phyloP scores from a whole-genome alignment of 2,888 invertebrate species.

The Dione juno region DNA sequence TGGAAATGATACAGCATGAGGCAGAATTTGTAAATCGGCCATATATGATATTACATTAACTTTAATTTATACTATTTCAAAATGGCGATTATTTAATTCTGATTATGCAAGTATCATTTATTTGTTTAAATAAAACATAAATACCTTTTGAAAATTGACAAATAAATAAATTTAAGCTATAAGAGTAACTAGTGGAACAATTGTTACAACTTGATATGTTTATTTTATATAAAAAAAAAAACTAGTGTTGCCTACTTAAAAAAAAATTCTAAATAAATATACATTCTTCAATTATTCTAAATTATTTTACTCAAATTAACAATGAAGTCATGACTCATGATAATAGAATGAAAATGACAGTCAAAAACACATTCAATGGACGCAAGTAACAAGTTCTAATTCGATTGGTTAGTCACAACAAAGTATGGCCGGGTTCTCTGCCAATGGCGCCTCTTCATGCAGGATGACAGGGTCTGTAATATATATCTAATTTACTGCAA shows the following conservation, averaged over 20 bases:
- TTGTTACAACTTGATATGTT: no score
- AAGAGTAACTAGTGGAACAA: no score
- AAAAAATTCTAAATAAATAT: background rate
- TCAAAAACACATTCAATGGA: background rate
- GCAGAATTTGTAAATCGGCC: no score
- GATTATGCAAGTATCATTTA: no score
- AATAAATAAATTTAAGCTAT: no score
- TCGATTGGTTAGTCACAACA: constrained; percentile 42
- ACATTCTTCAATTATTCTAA: background rate
- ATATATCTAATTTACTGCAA: constrained; percentile 30
- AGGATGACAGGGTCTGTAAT: constrained; percentile 59
- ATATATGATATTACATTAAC: no score
- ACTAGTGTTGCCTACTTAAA: background rate
- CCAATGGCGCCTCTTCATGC: constrained; percentile 63
- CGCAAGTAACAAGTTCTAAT: constrained; percentile 4
- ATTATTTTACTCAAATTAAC: background rate
- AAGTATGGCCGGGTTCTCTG: constrained; percentile 48
- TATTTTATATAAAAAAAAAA: no score
- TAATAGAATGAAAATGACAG: background rate
- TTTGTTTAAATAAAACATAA: no score
- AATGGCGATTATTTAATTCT: background rate
- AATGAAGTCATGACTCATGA: background rate
- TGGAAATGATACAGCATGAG: no score
- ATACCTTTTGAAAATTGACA: no score
- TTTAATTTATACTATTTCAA: background rate